Evolutionary conservation across 2,888 invertebrate species (phyloP).

Genomic region (Pseudococcus jackbeardsleyi): DNA sequence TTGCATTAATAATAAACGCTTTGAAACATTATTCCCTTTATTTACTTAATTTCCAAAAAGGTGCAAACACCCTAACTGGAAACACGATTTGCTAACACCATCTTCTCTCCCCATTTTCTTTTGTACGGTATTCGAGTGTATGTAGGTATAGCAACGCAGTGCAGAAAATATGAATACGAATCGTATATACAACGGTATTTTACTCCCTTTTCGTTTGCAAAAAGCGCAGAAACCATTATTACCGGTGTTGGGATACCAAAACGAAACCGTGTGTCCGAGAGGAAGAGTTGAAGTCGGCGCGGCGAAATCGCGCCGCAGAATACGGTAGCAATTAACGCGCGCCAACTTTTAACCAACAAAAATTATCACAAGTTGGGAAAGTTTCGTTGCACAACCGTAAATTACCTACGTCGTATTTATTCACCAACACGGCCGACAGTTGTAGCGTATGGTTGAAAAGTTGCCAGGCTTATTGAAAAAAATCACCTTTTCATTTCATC

Average conservation of each 20-base stretch:
- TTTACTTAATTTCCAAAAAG: slow-evolving; percentile 43
- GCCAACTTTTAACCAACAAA: slow-evolving; percentile 18
- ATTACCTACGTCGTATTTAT: background rate
- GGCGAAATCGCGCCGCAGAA: background rate
- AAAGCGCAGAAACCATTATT: background rate
- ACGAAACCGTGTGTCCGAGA: background rate
- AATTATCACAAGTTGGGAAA: slow-evolving; percentile 27
- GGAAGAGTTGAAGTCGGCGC: background rate
- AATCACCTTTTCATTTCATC: too few species aligned
- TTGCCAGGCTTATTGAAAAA: background rate
- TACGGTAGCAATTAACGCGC: background rate
- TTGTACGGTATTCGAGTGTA: background rate
- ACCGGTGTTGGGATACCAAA: background rate
- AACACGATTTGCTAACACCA: slow-evolving; percentile 35
- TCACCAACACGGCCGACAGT: background rate
- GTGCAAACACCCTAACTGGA: slow-evolving; percentile 32
- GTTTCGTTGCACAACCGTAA: background rate
- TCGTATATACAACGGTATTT: background rate
- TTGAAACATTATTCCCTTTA: slow-evolving; percentile 45
- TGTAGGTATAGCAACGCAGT: background rate
- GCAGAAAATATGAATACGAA: slow-evolving; percentile 38
- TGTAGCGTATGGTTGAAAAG: background rate
- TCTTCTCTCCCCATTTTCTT: slow-evolving; percentile 13
- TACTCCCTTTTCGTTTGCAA: background rate
- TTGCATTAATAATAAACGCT: slow-evolving; percentile 45